These are phyloP conservation scores for Aleiodes alternator DNA, from an alignment of 2,888 invertebrate species.

Conservation along the genomic window DNA sequence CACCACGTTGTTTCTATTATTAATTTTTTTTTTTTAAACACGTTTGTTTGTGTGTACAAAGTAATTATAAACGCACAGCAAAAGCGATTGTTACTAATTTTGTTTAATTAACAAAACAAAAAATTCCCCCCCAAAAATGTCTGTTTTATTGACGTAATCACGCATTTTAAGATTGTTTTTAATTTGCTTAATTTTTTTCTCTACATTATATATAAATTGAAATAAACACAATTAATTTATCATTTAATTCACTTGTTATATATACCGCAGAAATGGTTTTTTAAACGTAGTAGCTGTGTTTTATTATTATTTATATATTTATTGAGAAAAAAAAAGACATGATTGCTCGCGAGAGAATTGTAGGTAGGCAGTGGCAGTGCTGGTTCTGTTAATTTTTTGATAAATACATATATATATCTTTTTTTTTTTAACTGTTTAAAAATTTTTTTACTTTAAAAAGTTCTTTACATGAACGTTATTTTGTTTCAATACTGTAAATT, in stretches of 20 bases:
- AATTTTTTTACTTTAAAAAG: conserved; percentile 23
- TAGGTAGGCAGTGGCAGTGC: conserved; percentile 60
- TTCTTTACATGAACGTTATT: conserved; percentile 34
- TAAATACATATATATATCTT: conserved; percentile 25
- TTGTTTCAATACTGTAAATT: conserved; percentile 43
- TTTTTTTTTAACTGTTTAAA: conserved; percentile 11
- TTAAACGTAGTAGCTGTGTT: conserved; percentile 52
- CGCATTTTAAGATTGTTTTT: conserved; percentile 42
- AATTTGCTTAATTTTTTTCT: conserved; percentile 43
- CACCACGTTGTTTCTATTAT: background rate
- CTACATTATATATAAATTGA: conserved; percentile 30
- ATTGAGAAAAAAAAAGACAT: background rate
- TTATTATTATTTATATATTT: conserved; percentile 37
- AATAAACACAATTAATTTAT: conserved; percentile 18
- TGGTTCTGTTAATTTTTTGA: conserved; percentile 49
- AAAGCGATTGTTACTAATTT: conserved; percentile 33
- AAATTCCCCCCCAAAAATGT: conserved; percentile 19
- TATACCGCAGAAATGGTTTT: conserved; percentile 45
- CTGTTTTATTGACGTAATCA: conserved; percentile 46
- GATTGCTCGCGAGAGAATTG: conserved; percentile 55
- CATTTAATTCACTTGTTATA: conserved; percentile 37
- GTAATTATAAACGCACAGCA: conserved; percentile 38
- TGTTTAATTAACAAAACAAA: background rate
- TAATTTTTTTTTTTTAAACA: conserved; percentile 22
- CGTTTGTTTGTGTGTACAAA: conserved; percentile 45